These are phyloP conservation scores for Capromys pilorides DNA, from an alignment of 2,797 vertebrate genomes.

Conservation along the genomic window DNA sequence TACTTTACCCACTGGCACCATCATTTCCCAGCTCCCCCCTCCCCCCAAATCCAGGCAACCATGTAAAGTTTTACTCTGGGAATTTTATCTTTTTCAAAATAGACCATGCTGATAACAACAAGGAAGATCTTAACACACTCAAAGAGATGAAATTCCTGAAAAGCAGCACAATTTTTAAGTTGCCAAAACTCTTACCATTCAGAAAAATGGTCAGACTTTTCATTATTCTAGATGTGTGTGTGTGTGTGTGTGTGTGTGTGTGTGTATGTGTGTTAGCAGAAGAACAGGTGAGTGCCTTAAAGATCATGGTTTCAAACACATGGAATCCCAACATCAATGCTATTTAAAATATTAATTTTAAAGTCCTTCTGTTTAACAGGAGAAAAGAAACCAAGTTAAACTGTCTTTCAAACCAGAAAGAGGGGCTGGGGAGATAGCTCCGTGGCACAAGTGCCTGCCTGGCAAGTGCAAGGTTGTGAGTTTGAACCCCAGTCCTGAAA, in stretches of 20 bases:
- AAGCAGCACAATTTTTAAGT: background rate
- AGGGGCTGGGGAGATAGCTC: too few species aligned
- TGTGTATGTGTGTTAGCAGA: background rate
- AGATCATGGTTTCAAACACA: background rate
- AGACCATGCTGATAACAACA: background rate
- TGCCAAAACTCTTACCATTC: background rate
- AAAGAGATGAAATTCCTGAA: background rate
- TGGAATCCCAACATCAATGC: background rate
- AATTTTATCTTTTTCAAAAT: background rate
- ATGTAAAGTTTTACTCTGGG: background rate
- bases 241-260: background rate
- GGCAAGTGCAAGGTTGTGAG: too few species aligned
- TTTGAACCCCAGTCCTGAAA: too few species aligned
- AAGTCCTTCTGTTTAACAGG: background rate
- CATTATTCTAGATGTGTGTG: background rate
- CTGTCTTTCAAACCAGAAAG: background rate
- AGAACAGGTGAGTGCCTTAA: background rate
- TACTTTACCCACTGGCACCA: background rate
- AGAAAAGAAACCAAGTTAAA: constrained; percentile 2
- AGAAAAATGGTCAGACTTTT: background rate
- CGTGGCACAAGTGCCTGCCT: too few species aligned
- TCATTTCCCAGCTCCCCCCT: background rate
- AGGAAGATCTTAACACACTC: background rate
- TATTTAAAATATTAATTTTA: background rate
- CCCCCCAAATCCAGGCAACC: background rate